Evolutionary conservation across 1,140 invertebrate species (phyloP).

Genomic region (Rhopalosiphum padi): DNA sequence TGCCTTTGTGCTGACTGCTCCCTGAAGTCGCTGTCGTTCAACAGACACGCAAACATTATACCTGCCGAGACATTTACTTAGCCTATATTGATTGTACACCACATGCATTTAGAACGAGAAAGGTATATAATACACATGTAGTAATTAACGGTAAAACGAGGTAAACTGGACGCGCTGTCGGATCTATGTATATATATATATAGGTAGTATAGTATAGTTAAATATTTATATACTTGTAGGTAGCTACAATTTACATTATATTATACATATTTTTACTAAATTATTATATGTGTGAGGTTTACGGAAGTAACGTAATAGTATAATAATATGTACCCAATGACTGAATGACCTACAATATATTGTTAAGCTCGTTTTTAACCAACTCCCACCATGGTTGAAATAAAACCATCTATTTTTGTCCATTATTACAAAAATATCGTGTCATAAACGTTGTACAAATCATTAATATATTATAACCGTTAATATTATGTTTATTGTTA

Average conservation of each 20-base stretch:
- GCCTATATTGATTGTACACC: neutral
- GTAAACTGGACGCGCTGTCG: neutral
- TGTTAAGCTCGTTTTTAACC: neutral
- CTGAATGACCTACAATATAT: neutral
- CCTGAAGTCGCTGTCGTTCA: neutral
- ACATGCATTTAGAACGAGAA: neutral
- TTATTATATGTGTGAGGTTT: neutral
- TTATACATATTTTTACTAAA: neutral
- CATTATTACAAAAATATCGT: too few species aligned
- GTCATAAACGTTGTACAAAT: too few species aligned
- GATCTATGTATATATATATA: neutral
- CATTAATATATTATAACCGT: too few species aligned
- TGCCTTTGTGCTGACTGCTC: neutral
- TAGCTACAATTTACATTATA: neutral
- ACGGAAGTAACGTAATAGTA: neutral
- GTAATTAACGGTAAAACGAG: neutral
- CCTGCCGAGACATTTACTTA: neutral
- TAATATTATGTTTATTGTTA: too few species aligned
- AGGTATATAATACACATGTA: neutral
- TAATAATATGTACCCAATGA: neutral
- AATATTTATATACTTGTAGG: neutral
- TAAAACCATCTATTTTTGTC: too few species aligned
- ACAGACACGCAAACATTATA: neutral
- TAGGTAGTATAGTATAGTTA: neutral
- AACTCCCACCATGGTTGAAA: too few species aligned